A percentile compares a stretch with the other conserved stretches of the same genome.
Conservation (phyloP, 1,140 invertebrate genomes). For the Euwallacea similis region DNA sequence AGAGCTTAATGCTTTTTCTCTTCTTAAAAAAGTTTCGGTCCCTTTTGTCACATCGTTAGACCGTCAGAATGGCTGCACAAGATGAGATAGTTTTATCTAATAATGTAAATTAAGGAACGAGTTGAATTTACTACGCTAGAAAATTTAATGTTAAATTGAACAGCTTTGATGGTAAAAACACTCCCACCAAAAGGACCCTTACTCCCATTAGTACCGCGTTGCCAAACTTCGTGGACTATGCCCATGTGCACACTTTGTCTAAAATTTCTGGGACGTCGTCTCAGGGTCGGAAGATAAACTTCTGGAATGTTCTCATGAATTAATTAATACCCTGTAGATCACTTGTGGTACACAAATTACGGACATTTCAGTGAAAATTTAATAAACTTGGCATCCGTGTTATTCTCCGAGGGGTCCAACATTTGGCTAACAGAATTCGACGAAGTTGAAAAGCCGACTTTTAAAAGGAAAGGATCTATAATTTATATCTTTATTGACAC, state of each 20-base stretch:
- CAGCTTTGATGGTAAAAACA: conserved; percentile 23
- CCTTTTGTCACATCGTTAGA: conserved; percentile 31
- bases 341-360: conserved; percentile 9
- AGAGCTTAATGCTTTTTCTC: conserved; percentile 4
- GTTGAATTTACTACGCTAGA: conserved; percentile 24
- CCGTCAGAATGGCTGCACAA: conserved; percentile 9
- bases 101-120: conserved; percentile 35
- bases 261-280: neutral
- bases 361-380: conserved; percentile 6
- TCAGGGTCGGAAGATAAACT: neutral
- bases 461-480: conserved; percentile 28
- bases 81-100: conserved; percentile 29
- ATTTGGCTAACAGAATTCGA: conserved; percentile 33
- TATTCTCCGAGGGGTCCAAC: conserved; percentile 7
- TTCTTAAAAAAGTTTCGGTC: conserved; percentile 21
- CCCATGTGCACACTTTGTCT: neutral
- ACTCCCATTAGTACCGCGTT: neutral
- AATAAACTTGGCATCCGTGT: conserved; percentile 22
- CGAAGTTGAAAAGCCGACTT: conserved; percentile 20
- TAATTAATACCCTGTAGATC: conserved; percentile 9
- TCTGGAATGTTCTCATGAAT: neutral
- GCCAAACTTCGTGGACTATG: neutral
- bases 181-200: conserved; percentile 1
- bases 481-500: conserved; percentile 36
- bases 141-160: conserved; percentile 32